Conservation (phyloP, 1,140 invertebrate species). For the Neomicropteryx cornuta region DNA sequence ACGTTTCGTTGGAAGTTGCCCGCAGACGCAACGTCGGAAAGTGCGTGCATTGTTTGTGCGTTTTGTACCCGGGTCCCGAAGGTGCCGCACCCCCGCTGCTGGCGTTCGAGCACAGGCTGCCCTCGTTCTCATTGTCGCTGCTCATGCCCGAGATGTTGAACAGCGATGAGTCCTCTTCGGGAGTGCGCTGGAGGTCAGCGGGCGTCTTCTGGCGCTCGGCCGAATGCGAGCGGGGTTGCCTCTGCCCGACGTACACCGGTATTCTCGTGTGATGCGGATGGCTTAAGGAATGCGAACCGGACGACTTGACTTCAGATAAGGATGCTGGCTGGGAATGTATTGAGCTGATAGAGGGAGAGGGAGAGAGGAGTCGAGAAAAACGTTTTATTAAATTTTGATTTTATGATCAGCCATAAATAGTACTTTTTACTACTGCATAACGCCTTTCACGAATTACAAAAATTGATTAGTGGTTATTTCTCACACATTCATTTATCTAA, state of each 20-base stretch:
- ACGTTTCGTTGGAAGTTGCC: neutral
- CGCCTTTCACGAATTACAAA: no score
- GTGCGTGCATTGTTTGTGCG: conserved; percentile 19
- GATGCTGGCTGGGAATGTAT: conserved; percentile 41
- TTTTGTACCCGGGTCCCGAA: conserved; percentile 28
- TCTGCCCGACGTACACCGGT: conserved; percentile 31
- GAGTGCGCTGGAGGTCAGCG: conserved; percentile 36
- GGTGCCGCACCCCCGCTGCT: conserved; percentile 35
- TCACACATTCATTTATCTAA: no score
- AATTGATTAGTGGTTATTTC: no score
- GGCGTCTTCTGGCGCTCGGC: conserved; percentile 27
- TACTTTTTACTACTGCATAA: no score
- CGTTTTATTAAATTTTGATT: no score
- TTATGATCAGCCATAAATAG: no score
- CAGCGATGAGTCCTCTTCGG: conserved; percentile 39
- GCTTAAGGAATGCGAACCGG: conserved; percentile 27
- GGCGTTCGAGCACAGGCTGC: conserved; percentile 35
- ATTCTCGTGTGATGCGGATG: conserved; percentile 29
- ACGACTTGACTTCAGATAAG: conserved; percentile 33
- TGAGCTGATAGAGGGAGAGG: conserved; percentile 16
- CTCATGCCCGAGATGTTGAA: conserved; percentile 43
- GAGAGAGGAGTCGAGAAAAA: no score
- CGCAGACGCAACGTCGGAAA: conserved; percentile 1
- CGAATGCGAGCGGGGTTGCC: conserved; percentile 28
- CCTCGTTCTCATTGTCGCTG: conserved; percentile 38